Base-by-base conservation (phyloP, 2,113 vertebrate species). In the Trogon melanurus region DNA sequence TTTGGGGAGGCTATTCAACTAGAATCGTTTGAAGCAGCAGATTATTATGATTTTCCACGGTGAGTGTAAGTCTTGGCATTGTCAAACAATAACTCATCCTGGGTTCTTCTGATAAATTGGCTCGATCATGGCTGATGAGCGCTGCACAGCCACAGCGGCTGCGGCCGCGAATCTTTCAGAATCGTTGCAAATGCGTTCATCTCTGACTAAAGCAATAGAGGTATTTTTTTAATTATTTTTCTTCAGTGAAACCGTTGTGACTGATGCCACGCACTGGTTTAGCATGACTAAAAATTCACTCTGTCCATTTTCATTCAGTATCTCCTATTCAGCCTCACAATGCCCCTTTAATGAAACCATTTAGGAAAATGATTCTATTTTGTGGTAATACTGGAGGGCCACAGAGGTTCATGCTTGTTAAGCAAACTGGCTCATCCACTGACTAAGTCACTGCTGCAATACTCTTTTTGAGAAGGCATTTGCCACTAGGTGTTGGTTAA, bases 321-420 rank as follows among this genome's bases (percentile, higher is more conserved):
- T 61, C 57, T 81, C 65, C 65, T 72, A 53, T 91, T 95, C 89
- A 95, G 73, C 48, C 21, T 71, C 69, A 79, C 70, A 88, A 91
- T 74, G 41, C 86, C 79, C 73, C 66, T 93, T 93, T 93, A 94
- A 96, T 92, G 85, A 93, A 94, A 89, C 36, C 50, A 41, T 94
- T 96, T 94, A 91, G 80, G 83, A 82, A 95, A 96, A 96, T 92
- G 27, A 89, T 94, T 94, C 88, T 72, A 34, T 96, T 96, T 92
- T 75, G 50, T 3, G n/a, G 85, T 89, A 61, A 86, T 81, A 80
- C 76, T 84, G 92, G 48, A 79, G 79, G 88, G 73, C 76, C 80
- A 34, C 61, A 34, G 73, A 95, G 27, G 88, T 89, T 93, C 90
- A 84, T 89, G 88, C 88, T 94, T 95, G 92, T 93, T 96, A 96